phyloP scores from a whole-genome alignment of 2,113 vertebrate genomes.

The Proterorhinus semilunaris region DNA sequence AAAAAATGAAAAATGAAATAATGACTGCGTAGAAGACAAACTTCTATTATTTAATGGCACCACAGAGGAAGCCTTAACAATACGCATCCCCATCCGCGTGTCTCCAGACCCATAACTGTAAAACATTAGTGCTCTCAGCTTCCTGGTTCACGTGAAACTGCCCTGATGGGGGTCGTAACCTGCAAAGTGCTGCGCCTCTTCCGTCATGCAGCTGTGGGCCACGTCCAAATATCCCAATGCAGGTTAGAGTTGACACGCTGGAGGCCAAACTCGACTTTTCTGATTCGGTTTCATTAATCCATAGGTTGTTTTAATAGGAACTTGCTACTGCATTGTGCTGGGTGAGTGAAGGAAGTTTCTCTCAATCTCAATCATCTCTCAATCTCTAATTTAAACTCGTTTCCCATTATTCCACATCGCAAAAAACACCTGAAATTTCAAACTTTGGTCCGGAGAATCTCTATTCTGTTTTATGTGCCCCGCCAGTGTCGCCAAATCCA shows the following conservation, averaged over 20 bases:
- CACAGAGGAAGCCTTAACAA: conserved; percentile 26
- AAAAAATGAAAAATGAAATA: not conserved
- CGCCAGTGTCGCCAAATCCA: conserved; percentile 33
- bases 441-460: conserved; percentile 10
- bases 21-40: conserved; percentile 7
- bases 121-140: conserved; percentile 38
- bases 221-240: conserved; percentile 3
- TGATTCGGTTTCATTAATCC: not conserved
- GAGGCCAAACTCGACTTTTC: not conserved
- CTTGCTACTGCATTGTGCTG: no score
- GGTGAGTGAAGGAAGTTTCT: no score
- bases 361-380: no score
- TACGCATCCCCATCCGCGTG: conserved; percentile 23
- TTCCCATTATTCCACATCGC: no score
- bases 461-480: conserved; percentile 4
- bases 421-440: conserved; percentile 3
- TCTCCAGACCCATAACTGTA: conserved; percentile 28
- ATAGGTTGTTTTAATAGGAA: no score
- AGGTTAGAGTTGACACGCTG: no score
- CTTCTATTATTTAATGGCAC: conserved; percentile 10
- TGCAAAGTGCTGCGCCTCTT: conserved; percentile 14
- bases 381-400: no score
- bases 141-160: conserved; percentile 26
- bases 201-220: conserved; percentile 5
- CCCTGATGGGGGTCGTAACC: conserved; percentile 35